Conservation (phyloP, 1,140 invertebrate species). For the Bombyx mori region DNA sequence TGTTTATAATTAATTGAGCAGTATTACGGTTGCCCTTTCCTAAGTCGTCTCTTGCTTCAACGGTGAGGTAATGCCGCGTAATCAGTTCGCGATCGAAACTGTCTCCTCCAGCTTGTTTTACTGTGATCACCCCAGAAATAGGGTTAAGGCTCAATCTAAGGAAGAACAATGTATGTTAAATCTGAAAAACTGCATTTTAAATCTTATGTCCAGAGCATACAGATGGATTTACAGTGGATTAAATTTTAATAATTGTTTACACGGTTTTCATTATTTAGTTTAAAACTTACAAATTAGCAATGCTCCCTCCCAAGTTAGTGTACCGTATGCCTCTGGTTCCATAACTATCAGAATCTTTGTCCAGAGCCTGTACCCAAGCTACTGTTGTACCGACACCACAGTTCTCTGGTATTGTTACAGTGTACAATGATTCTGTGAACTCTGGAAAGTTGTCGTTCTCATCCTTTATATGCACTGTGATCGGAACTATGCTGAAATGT, state of each 20-base stretch:
- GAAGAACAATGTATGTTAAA: slow-evolving; percentile 9
- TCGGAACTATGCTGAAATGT: slow-evolving; percentile 79
- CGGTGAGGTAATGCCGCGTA: slow-evolving; percentile 89
- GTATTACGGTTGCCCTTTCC: slow-evolving; percentile 76
- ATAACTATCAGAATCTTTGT: slow-evolving; percentile 88
- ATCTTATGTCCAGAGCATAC: no score
- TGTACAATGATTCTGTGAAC: slow-evolving; percentile 85
- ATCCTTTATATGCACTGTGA: slow-evolving; percentile 89
- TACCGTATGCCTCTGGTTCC: slow-evolving; percentile 91
- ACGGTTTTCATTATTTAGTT: no score
- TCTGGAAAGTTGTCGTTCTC: slow-evolving; percentile 95
- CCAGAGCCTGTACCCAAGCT: slow-evolving; percentile 85
- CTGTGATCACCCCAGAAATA: slow-evolving; percentile 85
- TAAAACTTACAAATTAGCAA: slow-evolving; percentile 85
- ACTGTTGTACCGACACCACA: slow-evolving; percentile 86
- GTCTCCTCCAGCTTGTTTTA: slow-evolving; percentile 79
- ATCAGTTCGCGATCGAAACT: slow-evolving; percentile 91
- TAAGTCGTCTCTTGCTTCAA: slow-evolving; percentile 91
- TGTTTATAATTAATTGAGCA: slow-evolving; percentile 86
- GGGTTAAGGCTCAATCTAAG: slow-evolving; percentile 85
- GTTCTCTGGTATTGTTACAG: slow-evolving; percentile 87
- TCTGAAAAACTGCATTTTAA: no score
- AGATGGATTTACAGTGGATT: no score
- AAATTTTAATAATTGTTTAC: no score
- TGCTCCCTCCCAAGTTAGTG: slow-evolving; percentile 80